phyloP scores from a whole-genome alignment of 2,797 vertebrate genomes.

The Myotis pilosus region DNA sequence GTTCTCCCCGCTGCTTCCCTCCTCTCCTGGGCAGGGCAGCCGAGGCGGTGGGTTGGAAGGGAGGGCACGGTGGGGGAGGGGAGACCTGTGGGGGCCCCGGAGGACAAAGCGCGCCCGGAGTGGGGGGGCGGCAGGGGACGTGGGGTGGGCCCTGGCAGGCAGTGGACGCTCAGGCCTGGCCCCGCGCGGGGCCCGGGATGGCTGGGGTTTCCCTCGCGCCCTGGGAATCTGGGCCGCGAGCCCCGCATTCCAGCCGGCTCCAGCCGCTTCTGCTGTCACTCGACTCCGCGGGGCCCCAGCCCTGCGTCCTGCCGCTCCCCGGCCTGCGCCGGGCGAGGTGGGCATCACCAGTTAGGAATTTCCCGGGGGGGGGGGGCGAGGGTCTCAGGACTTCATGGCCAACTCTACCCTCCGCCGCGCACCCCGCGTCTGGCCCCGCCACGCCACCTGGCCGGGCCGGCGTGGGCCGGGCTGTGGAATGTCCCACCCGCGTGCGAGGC shows the following conservation, averaged over 20 bases:
- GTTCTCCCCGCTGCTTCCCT: background rate
- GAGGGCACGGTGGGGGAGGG: background rate
- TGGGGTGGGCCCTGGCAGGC: background rate
- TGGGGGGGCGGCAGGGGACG: background rate
- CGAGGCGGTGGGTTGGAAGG: background rate
- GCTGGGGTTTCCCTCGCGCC: constrained; percentile 69
- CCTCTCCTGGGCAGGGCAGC: background rate
- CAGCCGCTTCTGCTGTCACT: constrained; percentile 72
- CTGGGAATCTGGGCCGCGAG: constrained; percentile 61
- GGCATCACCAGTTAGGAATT: constrained; percentile 65
- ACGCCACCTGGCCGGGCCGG: background rate
- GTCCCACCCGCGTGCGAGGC: constrained; percentile 12
- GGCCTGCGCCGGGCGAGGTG: constrained; percentile 76
- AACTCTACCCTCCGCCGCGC: background rate
- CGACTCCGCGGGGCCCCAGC: constrained; percentile 68
- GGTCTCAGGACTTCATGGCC: background rate
- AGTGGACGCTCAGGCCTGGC: background rate
- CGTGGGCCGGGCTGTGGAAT: constrained; percentile 25
- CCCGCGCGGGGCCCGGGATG: background rate
- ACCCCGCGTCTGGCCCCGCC: background rate
- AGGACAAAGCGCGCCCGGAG: background rate
- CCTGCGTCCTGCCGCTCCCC: constrained; percentile 68
- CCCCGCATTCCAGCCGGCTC: constrained; percentile 74
- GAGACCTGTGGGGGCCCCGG: background rate
- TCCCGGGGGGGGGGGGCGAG: background rate